A percentile compares a stretch with the other conserved stretches of the same genome.
These are phyloP conservation scores for Anagyrus pseudococci DNA, from an alignment of 2,888 invertebrate genomes.

Conservation along the genomic window DNA sequence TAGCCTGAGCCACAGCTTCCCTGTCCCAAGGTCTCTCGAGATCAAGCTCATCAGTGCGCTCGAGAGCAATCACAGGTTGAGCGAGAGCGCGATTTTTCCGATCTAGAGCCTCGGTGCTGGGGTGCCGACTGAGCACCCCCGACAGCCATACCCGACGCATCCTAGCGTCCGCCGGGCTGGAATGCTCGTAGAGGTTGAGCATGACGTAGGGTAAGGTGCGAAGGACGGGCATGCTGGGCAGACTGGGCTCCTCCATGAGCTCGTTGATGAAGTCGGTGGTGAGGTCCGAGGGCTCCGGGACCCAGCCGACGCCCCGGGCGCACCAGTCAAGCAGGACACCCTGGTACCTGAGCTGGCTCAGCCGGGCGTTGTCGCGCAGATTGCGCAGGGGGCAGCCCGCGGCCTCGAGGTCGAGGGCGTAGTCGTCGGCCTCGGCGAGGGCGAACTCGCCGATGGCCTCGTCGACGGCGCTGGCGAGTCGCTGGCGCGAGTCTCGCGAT, in stretches of 20 bases:
- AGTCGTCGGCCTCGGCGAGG: slow-evolving; percentile 32
- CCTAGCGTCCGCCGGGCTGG: slow-evolving; percentile 55
- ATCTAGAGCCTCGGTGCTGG: slow-evolving; percentile 26
- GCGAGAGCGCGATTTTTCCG: slow-evolving; percentile 40
- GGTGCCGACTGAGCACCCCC: slow-evolving; percentile 29
- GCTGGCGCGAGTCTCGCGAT: slow-evolving; percentile 59
- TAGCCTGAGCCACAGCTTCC: slow-evolving; percentile 48
- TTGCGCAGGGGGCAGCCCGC: slow-evolving; percentile 60
- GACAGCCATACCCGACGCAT: slow-evolving; percentile 53
- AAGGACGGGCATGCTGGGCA: slow-evolving; percentile 21
- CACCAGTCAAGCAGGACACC: slow-evolving; percentile 58
- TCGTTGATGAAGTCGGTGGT: slow-evolving; percentile 44
- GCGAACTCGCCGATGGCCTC: slow-evolving; percentile 63
- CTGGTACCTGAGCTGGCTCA: slow-evolving; percentile 67
- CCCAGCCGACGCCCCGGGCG: slow-evolving; percentile 17
- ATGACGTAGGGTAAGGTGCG: slow-evolving; percentile 54
- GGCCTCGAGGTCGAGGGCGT: slow-evolving; percentile 50
- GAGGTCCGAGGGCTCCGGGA: slow-evolving; percentile 1
- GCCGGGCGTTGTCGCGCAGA: slow-evolving; percentile 64
- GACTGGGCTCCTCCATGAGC: slow-evolving; percentile 34
- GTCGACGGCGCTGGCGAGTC: slow-evolving; percentile 65
- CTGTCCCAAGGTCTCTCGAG: slow-evolving; percentile 47
- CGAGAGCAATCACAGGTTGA: slow-evolving; percentile 39
- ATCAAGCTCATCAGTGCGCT: slow-evolving; percentile 21
- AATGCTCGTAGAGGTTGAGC: slow-evolving; percentile 60